These are phyloP conservation scores for Cephus pulcher DNA, from an alignment of 2,888 invertebrate genomes.

Conservation along the genomic window DNA sequence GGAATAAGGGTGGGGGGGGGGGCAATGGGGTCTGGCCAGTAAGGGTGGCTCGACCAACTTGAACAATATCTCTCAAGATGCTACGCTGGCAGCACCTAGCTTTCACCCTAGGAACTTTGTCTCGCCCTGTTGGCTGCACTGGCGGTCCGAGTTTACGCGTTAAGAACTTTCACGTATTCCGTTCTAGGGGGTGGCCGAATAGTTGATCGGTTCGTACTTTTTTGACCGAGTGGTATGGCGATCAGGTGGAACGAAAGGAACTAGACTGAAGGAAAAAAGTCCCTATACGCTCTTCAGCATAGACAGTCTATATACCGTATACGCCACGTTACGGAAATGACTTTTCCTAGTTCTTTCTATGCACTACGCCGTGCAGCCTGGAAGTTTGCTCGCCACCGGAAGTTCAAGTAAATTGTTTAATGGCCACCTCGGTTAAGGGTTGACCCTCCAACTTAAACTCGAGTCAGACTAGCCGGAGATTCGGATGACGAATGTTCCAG, in stretches of 20 bases:
- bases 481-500: too few species aligned
- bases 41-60: conserved; percentile 38
- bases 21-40: conserved; percentile 20
- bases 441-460: neutral
- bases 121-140: conserved; percentile 10
- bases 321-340: neutral
- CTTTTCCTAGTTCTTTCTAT: neutral
- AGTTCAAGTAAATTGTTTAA: neutral
- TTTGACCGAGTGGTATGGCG: neutral
- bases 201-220: neutral
- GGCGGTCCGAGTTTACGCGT: conserved; percentile 33
- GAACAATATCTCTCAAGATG: conserved; percentile 52
- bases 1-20: conserved; percentile 19
- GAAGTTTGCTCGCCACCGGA: neutral
- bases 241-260: neutral
- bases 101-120: conserved; percentile 45
- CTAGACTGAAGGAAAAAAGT: neutral
- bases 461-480: neutral
- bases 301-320: neutral
- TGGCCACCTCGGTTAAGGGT: neutral
- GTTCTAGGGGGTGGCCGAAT: neutral
- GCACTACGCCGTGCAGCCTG: neutral
- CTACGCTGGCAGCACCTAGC: conserved; percentile 32
- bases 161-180: conserved; percentile 42
- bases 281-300: neutral